Evolutionary conservation across 2,113 vertebrate species (phyloP), one percentile per base, ranked within the genome.

Genomic region (Rhineura floridana): DNA sequence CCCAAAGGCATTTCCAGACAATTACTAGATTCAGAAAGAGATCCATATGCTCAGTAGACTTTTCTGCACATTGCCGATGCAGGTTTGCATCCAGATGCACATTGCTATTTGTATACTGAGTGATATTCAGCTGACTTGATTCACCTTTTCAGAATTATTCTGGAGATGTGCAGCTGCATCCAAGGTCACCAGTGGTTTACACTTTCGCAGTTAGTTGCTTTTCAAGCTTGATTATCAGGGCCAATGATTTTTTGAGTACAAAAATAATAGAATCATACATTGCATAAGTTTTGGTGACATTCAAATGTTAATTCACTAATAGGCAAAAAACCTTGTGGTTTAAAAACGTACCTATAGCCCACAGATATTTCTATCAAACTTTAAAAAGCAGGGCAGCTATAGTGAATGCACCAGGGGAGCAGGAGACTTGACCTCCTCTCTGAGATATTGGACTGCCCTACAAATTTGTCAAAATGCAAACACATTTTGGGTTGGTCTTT

Each of bases 1-100:
- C 75, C 91, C 91, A 90, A 44, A 59, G n/a, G 48, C 28, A 23
- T 72, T 72, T 70, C 63, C 36, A 46, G 69, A 42, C 36, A 33
- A 30, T 30, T 30, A 23, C 1, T 13, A 13, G n/a, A 69, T 69
- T n/a, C 48, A 52, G 46, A 52, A 39, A 67, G 12, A 25, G n/a
- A 36, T 78, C 73, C 59, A 55, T 36, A 25, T 28, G 9, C 33
- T 50, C 28, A 59, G n/a, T 15, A 79, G 62, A 3, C 42, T 67
- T 86, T 13, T 52, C n/a, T 59, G 50, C 33, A 23, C 6, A 11
- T 67, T 67, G 65, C 30, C 3, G 65, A 6, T 10, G n/a, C 69
- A 17, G 67, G 28, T 65, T 6, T 8, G 70, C 13, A 17, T 75
- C 48, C 30, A 4, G 23, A 19, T 25, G n/a, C 11, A n/a, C 48